These are phyloP conservation scores for Xestia ashworthii DNA, from an alignment of 2,888 invertebrate genomes.

Conservation along the genomic window DNA sequence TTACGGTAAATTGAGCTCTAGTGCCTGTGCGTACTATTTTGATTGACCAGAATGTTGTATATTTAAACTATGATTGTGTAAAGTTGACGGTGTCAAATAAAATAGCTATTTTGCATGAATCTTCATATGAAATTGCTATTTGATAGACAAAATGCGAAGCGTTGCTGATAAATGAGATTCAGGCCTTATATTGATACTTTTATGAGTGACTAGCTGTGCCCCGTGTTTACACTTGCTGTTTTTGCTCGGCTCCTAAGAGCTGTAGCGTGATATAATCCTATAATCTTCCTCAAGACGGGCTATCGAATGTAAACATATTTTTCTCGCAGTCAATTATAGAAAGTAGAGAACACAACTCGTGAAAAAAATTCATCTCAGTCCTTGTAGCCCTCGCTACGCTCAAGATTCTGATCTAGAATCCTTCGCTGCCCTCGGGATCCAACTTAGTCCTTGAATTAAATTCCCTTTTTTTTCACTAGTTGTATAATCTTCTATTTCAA, in stretches of 20 bases:
- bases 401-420: too few species aligned
- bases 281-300: not conserved
- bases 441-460: not conserved
- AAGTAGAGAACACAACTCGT: too few species aligned
- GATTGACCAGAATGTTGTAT: conserved; percentile 18
- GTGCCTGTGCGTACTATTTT: conserved; percentile 21
- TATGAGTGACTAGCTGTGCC: not conserved
- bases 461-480: not conserved
- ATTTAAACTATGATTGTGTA: conserved; percentile 3
- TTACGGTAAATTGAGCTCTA: conserved; percentile 22
- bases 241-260: not conserved
- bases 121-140: not conserved
- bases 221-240: not conserved
- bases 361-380: too few species aligned
- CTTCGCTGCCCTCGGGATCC: too few species aligned
- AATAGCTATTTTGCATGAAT: not conserved
- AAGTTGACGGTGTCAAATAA: not conserved
- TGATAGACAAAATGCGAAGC: not conserved
- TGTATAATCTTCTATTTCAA: not conserved
- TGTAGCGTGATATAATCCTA: not conserved
- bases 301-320: not conserved
- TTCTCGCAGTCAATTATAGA: too few species aligned
- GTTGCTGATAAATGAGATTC: not conserved
- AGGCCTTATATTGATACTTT: conserved; percentile 24
- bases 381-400: too few species aligned